These are phyloP conservation scores for Oryzaephilus surinamensis DNA, from an alignment of 1,140 invertebrate species.

Conservation along the genomic window DNA sequence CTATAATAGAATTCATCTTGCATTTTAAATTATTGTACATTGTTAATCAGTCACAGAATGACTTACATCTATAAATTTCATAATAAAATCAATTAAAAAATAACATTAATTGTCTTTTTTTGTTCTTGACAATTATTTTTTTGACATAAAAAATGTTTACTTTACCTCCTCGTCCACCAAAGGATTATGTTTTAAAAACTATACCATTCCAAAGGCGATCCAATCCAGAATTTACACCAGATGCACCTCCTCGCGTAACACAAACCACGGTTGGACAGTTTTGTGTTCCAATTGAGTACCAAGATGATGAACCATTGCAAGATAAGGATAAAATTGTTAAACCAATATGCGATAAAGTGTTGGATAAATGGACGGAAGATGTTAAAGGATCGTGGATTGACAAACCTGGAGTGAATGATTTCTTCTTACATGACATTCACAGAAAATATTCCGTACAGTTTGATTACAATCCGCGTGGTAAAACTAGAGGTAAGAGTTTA, in stretches of 20 bases:
- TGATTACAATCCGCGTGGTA: neutral
- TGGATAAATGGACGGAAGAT: slow-evolving; percentile 32
- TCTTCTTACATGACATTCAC: slow-evolving; percentile 38
- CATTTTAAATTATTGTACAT: slow-evolving; percentile 15
- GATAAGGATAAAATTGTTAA: slow-evolving; percentile 7
- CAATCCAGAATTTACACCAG: slow-evolving; percentile 24
- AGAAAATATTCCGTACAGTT: slow-evolving; percentile 35
- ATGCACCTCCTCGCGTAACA: slow-evolving; percentile 21
- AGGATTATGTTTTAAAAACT: slow-evolving; percentile 28
- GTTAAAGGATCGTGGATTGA: slow-evolving; percentile 41
- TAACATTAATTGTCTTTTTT: slow-evolving; percentile 3
- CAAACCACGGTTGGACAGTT: slow-evolving; percentile 24
- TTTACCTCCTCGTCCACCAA: slow-evolving; percentile 24
- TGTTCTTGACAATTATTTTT: neutral
- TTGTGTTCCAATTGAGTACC: slow-evolving; percentile 22
- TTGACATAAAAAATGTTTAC: slow-evolving; percentile 23
- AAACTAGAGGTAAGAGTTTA: too few relatives aligned
- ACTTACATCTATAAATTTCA: slow-evolving; percentile 19
- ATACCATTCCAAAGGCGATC: slow-evolving; percentile 16
- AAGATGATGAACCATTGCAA: slow-evolving; percentile 17
- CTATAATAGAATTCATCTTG: slow-evolving; percentile 20
- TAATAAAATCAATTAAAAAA: slow-evolving; percentile 18
- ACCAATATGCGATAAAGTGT: slow-evolving; percentile 11
- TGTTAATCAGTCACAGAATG: slow-evolving; percentile 19
- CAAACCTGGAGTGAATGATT: slow-evolving; percentile 40